A percentile compares a stretch with the other conserved stretches of the same genome.
These are phyloP conservation scores for Macrobrachium rosenbergii DNA, from an alignment of 1,140 invertebrate genomes.

Conservation along the genomic window DNA sequence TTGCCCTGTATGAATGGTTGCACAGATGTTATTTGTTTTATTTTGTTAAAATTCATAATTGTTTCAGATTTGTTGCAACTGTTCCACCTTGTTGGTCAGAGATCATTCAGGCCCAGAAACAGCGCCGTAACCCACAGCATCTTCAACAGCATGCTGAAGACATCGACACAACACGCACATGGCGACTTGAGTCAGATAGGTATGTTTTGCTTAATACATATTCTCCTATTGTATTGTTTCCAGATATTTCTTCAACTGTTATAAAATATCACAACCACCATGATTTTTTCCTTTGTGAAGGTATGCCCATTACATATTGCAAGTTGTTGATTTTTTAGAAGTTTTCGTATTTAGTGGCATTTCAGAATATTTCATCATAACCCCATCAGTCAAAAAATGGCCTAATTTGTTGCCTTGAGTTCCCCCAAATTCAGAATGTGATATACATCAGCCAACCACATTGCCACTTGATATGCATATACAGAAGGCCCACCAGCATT, in stretches of 20 bases:
- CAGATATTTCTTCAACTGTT: too few species aligned
- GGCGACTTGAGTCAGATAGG: constrained; percentile 59
- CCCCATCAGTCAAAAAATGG: too few species aligned
- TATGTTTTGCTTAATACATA: not conserved
- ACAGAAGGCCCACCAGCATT: too few species aligned
- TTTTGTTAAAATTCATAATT: not conserved
- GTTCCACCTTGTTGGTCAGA: constrained; percentile 93
- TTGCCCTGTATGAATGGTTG: not conserved
- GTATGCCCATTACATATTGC: too few species aligned
- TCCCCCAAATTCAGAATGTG: too few species aligned
- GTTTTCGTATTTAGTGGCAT: not conserved
- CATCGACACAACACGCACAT: constrained; percentile 56
- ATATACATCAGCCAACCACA: too few species aligned
- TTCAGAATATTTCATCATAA: too few species aligned
- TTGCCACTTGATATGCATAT: too few species aligned
- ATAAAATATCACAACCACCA: too few species aligned
- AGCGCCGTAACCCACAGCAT: constrained; percentile 84
- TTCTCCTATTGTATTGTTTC: too few species aligned
- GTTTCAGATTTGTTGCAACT: constrained; percentile 80
- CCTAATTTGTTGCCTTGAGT: too few species aligned
- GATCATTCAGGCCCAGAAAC: constrained; percentile 89
- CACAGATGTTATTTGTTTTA: not conserved
- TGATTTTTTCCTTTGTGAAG: too few species aligned
- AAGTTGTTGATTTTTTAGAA: not conserved
- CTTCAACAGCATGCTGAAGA: constrained; percentile 74